These are phyloP conservation scores for Neodiprion pinetum DNA, from an alignment of 1,140 invertebrate species.

Conservation along the genomic window DNA sequence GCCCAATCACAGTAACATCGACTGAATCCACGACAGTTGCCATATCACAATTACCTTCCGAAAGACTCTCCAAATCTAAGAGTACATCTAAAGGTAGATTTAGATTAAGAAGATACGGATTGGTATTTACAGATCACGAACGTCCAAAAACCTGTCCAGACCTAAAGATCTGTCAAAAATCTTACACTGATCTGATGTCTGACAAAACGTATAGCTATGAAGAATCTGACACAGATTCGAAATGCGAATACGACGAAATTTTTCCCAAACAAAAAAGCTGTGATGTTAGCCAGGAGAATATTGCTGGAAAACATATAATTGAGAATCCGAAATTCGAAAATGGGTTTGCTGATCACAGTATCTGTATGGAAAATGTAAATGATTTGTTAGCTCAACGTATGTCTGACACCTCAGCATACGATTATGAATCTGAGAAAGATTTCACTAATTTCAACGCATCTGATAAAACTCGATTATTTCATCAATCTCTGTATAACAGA, in stretches of 20 bases:
- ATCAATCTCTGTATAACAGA: not conserved
- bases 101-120: not conserved
- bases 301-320: not conserved
- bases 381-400: not conserved
- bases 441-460: not conserved
- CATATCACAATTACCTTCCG: slow-evolving; percentile 14
- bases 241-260: not conserved
- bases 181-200: not conserved
- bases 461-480: not conserved
- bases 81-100: not conserved
- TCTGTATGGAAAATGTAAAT: slow-evolving; percentile 6
- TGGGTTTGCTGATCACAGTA: not conserved
- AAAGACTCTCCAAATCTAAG: slow-evolving; percentile 15
- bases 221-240: not conserved
- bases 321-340: not conserved
- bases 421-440: not conserved
- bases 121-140: not conserved
- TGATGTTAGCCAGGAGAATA: not conserved
- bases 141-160: not conserved
- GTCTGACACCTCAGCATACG: not conserved
- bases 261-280: not conserved
- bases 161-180: not conserved
- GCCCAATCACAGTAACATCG: slow-evolving; percentile 15
- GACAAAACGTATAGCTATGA: not conserved
- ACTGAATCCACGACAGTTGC: slow-evolving; percentile 18